Percentiles rank a stretch among this genome's conserved stretches.
Conservation (phyloP, 2,888 invertebrate species). For the Aproaerema taeniolella region DNA sequence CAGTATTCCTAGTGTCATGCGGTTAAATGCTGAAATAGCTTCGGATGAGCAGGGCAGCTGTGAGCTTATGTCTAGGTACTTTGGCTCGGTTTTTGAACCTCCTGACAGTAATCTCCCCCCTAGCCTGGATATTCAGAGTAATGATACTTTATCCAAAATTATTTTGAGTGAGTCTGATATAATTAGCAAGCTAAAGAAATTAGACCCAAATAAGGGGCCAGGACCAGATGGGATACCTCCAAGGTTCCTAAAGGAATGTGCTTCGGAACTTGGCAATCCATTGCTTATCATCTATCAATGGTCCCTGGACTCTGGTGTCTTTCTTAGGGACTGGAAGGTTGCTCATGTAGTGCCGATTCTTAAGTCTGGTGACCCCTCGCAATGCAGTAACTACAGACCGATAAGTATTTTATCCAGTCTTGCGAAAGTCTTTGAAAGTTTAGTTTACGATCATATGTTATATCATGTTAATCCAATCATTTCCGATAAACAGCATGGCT, state of each 20-base stretch:
- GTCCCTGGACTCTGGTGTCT: neutral
- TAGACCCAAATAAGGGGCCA: neutral
- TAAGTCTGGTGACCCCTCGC: neutral
- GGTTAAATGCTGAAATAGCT: neutral
- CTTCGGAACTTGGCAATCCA: neutral
- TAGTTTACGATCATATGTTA: neutral
- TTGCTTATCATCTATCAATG: neutral
- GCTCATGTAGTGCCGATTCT: neutral
- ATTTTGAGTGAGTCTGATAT: neutral
- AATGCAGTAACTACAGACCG: neutral
- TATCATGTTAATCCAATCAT: neutral
- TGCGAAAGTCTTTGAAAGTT: neutral
- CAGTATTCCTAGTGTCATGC: neutral
- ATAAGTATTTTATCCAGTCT: neutral
- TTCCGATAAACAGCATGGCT: conserved; percentile 6
- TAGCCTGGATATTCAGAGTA: neutral
- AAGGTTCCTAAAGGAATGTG: neutral
- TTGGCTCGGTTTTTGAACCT: neutral
- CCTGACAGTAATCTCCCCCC: neutral
- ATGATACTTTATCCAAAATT: neutral
- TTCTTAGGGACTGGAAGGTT: neutral
- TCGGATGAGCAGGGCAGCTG: neutral
- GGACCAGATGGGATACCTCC: neutral
- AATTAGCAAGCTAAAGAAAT: neutral
- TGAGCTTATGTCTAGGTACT: neutral